phyloP scores from a whole-genome alignment of 2,113 vertebrate genomes.

The Dasyornis broadbenti region DNA sequence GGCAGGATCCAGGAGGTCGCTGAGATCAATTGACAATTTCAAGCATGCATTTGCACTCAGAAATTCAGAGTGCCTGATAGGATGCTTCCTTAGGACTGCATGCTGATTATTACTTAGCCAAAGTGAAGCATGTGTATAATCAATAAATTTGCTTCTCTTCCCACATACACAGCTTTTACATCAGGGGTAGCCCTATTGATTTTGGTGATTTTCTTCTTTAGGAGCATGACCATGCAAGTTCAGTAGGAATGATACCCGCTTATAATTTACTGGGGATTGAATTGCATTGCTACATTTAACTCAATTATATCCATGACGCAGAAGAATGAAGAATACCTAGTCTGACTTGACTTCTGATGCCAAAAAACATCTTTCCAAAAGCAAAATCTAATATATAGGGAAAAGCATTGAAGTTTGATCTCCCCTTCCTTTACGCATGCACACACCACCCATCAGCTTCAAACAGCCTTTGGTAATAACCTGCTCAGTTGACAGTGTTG shows the following conservation, averaged over 20 bases:
- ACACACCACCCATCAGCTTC: neutral
- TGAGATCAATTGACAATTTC: neutral
- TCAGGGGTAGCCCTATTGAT: neutral
- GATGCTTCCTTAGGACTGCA: neutral
- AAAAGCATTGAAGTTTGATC: neutral
- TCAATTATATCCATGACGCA: neutral
- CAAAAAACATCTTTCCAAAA: fast-evolving
- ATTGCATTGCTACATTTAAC: neutral
- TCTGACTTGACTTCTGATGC: neutral
- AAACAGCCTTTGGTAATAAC: neutral
- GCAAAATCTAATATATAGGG: neutral
- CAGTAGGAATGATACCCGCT: neutral
- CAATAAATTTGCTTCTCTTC: neutral
- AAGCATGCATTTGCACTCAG: neutral
- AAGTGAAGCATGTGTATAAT: neutral
- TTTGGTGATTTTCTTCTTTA: neutral
- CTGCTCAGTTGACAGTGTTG: neutral
- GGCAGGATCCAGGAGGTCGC: neutral
- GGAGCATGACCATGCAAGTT: neutral
- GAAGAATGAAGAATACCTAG: neutral
- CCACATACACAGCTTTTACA: neutral
- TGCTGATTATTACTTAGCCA: neutral
- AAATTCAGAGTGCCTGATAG: neutral
- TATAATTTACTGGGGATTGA: neutral
- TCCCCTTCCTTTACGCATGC: fast-evolving